phyloP scores from a whole-genome alignment of 2,888 invertebrate species.

The Ennomos erosarius region DNA sequence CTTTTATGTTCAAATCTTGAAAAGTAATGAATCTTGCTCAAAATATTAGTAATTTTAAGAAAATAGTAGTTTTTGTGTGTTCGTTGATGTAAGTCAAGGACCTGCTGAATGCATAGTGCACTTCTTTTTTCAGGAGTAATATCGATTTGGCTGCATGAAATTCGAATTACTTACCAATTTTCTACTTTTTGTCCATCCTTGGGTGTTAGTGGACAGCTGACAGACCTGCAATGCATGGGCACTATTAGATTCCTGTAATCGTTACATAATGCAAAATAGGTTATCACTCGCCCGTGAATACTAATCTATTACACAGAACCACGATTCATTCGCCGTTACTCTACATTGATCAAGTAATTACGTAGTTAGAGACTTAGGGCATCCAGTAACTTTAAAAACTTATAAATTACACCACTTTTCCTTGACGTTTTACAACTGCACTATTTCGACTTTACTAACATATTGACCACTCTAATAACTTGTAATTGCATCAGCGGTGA shows the following conservation, averaged over 20 bases:
- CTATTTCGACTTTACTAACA: slow-evolving; percentile 53
- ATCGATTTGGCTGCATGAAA: background rate
- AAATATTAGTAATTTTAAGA: no score
- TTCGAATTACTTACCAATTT: slow-evolving; percentile 88
- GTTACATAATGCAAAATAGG: slow-evolving; percentile 83
- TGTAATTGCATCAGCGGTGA: slow-evolving; percentile 44
- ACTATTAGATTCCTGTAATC: slow-evolving; percentile 75
- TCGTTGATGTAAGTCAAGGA: background rate
- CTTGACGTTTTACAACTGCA: slow-evolving; percentile 53
- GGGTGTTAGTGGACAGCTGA: slow-evolving; percentile 90
- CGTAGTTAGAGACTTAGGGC: slow-evolving; percentile 44
- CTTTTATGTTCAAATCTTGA: no score
- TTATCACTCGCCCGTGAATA: slow-evolving; percentile 69
- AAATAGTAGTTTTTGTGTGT: background rate
- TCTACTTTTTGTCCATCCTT: slow-evolving; percentile 91
- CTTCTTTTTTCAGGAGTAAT: background rate
- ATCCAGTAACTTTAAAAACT: slow-evolving; percentile 50
- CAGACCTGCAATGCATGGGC: slow-evolving; percentile 86
- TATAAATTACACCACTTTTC: slow-evolving; percentile 63
- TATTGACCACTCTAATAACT: slow-evolving; percentile 45
- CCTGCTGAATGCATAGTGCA: slow-evolving; percentile 26
- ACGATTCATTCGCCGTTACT: slow-evolving; percentile 12
- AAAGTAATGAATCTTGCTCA: no score
- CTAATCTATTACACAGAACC: slow-evolving; percentile 34
- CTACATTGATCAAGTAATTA: slow-evolving; percentile 45